Conservation (phyloP, 2,888 invertebrate species). For the Eupithecia subumbrata region DNA sequence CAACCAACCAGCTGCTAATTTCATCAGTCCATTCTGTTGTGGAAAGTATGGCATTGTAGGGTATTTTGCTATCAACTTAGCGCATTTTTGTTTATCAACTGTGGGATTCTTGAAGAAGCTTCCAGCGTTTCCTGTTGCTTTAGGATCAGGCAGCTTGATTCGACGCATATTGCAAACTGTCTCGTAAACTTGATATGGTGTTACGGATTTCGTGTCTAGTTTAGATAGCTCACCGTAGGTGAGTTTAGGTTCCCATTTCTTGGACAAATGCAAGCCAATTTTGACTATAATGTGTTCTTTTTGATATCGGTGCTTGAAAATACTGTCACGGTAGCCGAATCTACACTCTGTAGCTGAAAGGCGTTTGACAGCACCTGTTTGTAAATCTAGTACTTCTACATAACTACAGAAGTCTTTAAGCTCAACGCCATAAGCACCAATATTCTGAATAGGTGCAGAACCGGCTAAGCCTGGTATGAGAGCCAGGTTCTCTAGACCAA, state of each 20-base stretch:
- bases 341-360: conserved; percentile 23
- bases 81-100: conserved; percentile 20
- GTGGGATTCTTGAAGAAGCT: conserved; percentile 41
- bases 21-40: conserved; percentile 23
- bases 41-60: conserved; percentile 29
- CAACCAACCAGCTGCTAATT: conserved; percentile 41
- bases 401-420: conserved; percentile 34
- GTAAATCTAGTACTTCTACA: conserved; percentile 32
- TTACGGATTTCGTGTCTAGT: conserved; percentile 13
- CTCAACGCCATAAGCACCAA: conserved; percentile 41
- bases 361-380: conserved; percentile 8
- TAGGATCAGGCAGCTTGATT: conserved; percentile 37
- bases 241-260: conserved; percentile 21
- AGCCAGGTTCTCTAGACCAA: conserved; percentile 38
- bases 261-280: conserved; percentile 26
- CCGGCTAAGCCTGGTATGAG: conserved; percentile 40
- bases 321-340: conserved; percentile 37
- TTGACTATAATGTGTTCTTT: conserved; percentile 30
- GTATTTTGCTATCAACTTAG: conserved; percentile 19
- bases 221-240: conserved; percentile 28
- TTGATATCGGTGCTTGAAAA: conserved; percentile 34
- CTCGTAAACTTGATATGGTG: conserved; percentile 24
- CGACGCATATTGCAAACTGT: conserved; percentile 30
- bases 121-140: conserved; percentile 35
- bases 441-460: conserved; percentile 38